Evolutionary conservation across 2,888 invertebrate genomes (phyloP).

Genomic region (Agrochola macilenta): DNA sequence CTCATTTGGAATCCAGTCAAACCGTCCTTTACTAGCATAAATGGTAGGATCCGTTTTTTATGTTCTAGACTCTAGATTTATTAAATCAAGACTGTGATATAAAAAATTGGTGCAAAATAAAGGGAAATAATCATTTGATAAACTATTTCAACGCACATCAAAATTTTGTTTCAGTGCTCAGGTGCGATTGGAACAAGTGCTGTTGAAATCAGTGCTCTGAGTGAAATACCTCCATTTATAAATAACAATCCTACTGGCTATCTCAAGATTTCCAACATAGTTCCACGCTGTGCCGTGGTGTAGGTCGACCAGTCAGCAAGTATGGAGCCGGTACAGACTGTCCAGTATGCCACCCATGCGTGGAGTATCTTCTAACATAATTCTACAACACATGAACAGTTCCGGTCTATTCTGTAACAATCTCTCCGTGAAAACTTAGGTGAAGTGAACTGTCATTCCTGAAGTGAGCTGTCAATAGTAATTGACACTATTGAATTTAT

Average conservation of each 20-base stretch:
- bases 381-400: not conserved
- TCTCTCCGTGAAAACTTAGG: not conserved
- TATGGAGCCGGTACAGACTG: not conserved
- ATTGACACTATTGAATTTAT: too few species aligned
- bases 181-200: too few species aligned
- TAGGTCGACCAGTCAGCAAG: not conserved
- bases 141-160: too few species aligned
- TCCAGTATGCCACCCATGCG: not conserved
- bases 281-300: not conserved
- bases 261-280: not conserved
- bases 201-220: too few species aligned
- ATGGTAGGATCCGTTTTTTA: constrained; percentile 69
- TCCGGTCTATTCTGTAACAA: not conserved
- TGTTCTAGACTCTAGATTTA: constrained; percentile 46
- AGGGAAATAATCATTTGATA: not conserved
- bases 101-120: not conserved
- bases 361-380: not conserved
- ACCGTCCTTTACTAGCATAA: constrained; percentile 68
- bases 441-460: not conserved
- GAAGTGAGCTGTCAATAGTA: too few species aligned
- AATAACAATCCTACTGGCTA: not conserved
- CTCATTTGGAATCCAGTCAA: constrained; percentile 87
- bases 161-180: too few species aligned
- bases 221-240: not conserved
- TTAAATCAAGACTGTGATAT: constrained; percentile 10